phyloP scores from a whole-genome alignment of 2,797 vertebrate species.

The Okamejei kenojei region DNA sequence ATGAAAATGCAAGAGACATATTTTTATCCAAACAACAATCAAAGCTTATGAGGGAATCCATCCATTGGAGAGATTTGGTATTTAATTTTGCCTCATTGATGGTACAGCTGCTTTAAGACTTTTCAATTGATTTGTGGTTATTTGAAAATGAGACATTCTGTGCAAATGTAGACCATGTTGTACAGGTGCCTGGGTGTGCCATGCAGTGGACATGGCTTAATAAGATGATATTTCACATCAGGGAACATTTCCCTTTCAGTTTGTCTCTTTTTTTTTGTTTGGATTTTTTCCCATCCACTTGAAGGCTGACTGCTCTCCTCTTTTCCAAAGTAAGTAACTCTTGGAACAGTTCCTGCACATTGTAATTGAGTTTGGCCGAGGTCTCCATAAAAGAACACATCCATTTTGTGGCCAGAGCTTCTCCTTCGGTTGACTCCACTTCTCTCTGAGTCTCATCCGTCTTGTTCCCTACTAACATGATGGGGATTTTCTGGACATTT shows the following conservation, averaged over 20 bases:
- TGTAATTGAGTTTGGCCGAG: conserved; percentile 56
- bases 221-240: conserved; percentile 51
- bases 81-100: not conserved
- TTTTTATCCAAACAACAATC: conserved; percentile 2
- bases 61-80: not conserved
- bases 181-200: conserved; percentile 23
- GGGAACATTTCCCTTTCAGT: conserved; percentile 55
- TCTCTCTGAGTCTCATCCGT: conserved; percentile 52
- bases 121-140: not conserved
- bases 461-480: conserved; percentile 60
- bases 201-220: not conserved
- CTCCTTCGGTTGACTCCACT: conserved; percentile 52
- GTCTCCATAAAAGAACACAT: conserved; percentile 62
- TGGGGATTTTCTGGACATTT: conserved; percentile 51
- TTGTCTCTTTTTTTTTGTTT: conserved; percentile 55
- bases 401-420: conserved; percentile 55
- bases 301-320: conserved; percentile 52
- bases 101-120: not conserved
- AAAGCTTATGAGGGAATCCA: not conserved
- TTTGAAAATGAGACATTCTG: not conserved
- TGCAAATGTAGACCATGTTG: not conserved
- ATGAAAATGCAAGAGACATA: conserved; percentile 21
- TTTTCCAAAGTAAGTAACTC: conserved; percentile 57
- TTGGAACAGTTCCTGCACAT: conserved; percentile 60
- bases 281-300: conserved; percentile 55